A percentile compares a stretch with the other conserved stretches of the same genome.
phyloP scores from a whole-genome alignment of 2,888 invertebrate species.

The Hirtodrosophila histrioides region DNA sequence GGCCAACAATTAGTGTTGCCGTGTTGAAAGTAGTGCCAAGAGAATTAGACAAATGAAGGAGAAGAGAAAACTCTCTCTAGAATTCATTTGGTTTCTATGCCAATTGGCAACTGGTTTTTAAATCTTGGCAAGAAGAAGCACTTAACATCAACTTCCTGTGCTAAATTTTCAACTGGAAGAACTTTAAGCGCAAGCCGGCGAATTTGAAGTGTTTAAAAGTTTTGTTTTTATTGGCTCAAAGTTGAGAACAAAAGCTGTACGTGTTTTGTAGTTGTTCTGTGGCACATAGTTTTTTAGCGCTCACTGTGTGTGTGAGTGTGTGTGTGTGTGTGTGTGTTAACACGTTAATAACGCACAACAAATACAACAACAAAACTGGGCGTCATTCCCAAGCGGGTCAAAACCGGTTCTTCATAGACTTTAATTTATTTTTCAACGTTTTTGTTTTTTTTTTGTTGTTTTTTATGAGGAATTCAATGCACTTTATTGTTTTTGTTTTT shows the following conservation, averaged over 20 bases:
- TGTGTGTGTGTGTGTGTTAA: slow-evolving; percentile 20
- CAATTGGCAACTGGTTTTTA: no score
- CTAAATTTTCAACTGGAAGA: no score
- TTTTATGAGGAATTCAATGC: slow-evolving; percentile 6
- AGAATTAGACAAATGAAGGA: no score
- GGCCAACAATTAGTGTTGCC: no score
- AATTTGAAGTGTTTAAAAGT: neutral
- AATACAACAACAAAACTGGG: slow-evolving; percentile 34
- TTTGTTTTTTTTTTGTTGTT: slow-evolving; percentile 6
- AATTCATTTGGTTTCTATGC: no score
- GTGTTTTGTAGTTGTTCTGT: slow-evolving; percentile 1
- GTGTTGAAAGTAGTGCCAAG: no score
- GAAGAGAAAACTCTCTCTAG: no score
- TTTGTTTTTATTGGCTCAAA: neutral
- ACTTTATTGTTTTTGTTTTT: neutral
- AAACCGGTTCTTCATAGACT: slow-evolving; percentile 51
- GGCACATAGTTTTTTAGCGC: slow-evolving; percentile 31
- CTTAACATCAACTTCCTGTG: no score
- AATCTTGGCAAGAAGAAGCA: no score
- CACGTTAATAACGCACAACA: slow-evolving; percentile 43
- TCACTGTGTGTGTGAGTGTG: slow-evolving; percentile 20
- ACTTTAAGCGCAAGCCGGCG: no score
- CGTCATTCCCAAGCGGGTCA: slow-evolving; percentile 37
- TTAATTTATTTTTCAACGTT: slow-evolving; percentile 27
- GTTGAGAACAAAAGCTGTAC: neutral